These are phyloP conservation scores for Lagopus muta DNA, from an alignment of 2,113 vertebrate genomes.

Conservation along the genomic window DNA sequence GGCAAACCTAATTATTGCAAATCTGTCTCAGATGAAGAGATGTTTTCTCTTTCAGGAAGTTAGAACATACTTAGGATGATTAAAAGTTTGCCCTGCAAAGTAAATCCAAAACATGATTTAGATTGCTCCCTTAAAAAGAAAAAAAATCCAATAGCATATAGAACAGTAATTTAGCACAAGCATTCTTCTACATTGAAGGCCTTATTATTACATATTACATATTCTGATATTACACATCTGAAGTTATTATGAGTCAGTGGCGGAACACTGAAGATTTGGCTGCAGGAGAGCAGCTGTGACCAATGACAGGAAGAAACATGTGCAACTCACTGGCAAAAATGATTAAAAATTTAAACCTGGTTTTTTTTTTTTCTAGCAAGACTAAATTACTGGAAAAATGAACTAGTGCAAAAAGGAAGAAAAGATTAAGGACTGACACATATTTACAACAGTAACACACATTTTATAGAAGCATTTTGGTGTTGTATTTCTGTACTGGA, in stretches of 20 bases:
- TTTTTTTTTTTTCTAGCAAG: neutral
- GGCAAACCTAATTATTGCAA: slow-evolving; percentile 12
- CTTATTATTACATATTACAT: neutral
- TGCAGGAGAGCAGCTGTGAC: neutral
- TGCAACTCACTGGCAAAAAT: neutral
- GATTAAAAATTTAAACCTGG: neutral
- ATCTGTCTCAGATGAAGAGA: neutral
- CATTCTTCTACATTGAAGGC: neutral
- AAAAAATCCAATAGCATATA: neutral
- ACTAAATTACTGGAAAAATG: neutral
- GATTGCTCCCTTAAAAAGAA: neutral
- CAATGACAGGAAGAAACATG: neutral
- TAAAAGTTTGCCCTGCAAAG: slow-evolving; percentile 8
- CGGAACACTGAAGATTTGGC: neutral
- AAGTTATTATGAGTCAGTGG: neutral
- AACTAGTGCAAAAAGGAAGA: neutral
- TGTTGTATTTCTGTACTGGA: neutral
- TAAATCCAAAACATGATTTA: neutral
- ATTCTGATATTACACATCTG: neutral
- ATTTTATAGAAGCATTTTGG: neutral
- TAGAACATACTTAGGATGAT: neutral
- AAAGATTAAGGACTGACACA: neutral
- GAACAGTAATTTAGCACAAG: neutral
- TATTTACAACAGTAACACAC: neutral
- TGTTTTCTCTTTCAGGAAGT: neutral